phyloP scores from a whole-genome alignment of 2,888 invertebrate genomes.

The Rugalucina vietnamica region DNA sequence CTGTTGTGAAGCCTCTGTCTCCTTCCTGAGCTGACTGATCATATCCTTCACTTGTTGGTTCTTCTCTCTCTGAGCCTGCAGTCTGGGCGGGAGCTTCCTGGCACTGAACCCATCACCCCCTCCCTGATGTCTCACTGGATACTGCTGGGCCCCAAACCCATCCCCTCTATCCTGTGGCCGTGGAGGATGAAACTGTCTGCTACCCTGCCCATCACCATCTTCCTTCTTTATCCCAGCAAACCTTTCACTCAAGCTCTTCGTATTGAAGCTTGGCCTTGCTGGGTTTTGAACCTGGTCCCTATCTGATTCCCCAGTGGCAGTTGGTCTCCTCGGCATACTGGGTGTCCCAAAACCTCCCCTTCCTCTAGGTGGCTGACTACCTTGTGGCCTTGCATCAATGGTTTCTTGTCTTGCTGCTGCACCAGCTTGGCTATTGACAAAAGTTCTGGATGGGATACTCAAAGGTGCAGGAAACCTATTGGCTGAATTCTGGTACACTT shows the following conservation, averaged over 20 bases:
- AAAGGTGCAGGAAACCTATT: background rate
- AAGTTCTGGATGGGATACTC: background rate
- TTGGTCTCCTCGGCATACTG: background rate
- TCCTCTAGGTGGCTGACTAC: background rate
- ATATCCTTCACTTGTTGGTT: slow-evolving; percentile 10
- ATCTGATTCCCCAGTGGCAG: background rate
- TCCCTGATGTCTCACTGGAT: background rate
- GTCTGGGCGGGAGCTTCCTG: slow-evolving; percentile 7
- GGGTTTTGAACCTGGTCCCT: background rate
- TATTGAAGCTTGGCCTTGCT: background rate
- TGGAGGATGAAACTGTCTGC: background rate
- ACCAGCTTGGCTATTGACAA: background rate
- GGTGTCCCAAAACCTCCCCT: background rate
- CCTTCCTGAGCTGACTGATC: slow-evolving; percentile 11
- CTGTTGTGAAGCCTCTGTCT: background rate
- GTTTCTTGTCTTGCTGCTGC: background rate
- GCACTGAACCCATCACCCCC: slow-evolving; percentile 1
- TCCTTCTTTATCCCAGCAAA: background rate
- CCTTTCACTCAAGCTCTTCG: slow-evolving; percentile 1
- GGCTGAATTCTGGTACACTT: background rate
- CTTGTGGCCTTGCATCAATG: background rate
- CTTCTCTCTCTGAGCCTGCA: slow-evolving; percentile 13
- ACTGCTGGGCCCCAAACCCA: background rate
- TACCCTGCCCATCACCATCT: background rate
- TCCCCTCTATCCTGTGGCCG: background rate